Evolutionary conservation across 37 sponge, comb jelly and placozoan species (phyloP).

Genomic region (Mnemiopsis leidyi): DNA sequence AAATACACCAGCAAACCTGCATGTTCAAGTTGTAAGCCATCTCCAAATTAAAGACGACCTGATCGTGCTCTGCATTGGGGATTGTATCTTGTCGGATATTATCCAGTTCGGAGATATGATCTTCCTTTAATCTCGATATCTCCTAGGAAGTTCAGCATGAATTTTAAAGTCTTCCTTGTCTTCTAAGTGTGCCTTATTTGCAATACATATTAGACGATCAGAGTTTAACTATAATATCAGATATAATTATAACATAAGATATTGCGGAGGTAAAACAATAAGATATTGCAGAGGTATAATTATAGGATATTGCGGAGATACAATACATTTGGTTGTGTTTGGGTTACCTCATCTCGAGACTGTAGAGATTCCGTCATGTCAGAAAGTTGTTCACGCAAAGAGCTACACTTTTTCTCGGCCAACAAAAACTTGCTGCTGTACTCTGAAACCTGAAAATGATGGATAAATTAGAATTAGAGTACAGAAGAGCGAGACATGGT

Average conservation of each 20-base stretch:
- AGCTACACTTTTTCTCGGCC: conserved; percentile 15
- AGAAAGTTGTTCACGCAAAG: not conserved
- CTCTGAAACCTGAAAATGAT: not conserved
- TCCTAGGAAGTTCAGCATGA: no score
- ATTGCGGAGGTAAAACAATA: no score
- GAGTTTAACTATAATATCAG: no score
- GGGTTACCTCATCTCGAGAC: conserved; percentile 16
- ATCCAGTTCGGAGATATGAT: not conserved
- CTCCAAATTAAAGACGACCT: conserved; percentile 29
- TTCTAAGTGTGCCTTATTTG: no score
- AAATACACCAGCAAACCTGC: conserved; percentile 16
- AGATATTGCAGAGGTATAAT: no score
- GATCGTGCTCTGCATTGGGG: not conserved
- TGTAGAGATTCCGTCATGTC: not conserved
- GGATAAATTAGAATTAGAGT: not conserved
- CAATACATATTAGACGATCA: no score
- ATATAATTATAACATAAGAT: no score
- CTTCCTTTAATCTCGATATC: not conserved
- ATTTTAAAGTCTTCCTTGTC: no score
- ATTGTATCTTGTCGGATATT: not conserved
- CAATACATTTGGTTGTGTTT: not conserved
- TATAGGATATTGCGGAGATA: no score
- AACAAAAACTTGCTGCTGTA: conserved; percentile 16
- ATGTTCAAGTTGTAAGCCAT: conserved; percentile 58
- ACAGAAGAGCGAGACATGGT: no score